phyloP scores from a whole-genome alignment of 2,113 vertebrate genomes.

The Tenrec ecaudatus region DNA sequence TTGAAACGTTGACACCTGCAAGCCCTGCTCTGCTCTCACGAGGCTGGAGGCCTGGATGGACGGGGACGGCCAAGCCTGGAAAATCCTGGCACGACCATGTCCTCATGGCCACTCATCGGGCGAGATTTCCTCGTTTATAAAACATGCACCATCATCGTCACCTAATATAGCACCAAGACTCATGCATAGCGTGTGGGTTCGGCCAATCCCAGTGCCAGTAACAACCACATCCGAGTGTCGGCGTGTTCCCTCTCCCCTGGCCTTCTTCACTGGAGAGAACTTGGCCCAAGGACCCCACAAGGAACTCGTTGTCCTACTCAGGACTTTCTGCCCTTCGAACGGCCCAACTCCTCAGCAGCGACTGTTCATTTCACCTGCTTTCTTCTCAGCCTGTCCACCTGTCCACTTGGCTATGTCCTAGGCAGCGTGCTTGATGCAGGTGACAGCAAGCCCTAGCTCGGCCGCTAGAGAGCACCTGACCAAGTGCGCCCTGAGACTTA shows the following conservation, averaged over 20 bases:
- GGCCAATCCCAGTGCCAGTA: not conserved
- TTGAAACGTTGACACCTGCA: not conserved
- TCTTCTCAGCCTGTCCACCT: not conserved
- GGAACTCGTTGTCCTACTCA: not conserved
- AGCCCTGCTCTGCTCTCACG: not conserved
- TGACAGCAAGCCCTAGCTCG: not conserved
- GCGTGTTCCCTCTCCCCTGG: no score
- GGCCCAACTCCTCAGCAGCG: not conserved
- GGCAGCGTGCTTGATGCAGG: not conserved
- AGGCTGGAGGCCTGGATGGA: not conserved
- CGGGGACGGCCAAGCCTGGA: not conserved
- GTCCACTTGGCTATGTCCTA: not conserved
- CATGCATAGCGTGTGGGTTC: no score
- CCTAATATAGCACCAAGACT: not conserved
- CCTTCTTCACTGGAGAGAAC: not conserved
- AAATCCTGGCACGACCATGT: not conserved
- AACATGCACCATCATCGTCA: no score
- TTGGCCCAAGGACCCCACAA: no score
- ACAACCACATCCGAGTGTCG: no score
- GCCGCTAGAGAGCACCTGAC: not conserved
- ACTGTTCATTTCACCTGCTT: not conserved
- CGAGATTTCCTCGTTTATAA: not conserved
- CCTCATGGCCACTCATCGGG: not conserved
- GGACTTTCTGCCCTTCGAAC: not conserved
- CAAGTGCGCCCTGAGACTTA: no score